phyloP scores from a whole-genome alignment of 2,113 vertebrate genomes.

The Hydrolagus affinis region DNA sequence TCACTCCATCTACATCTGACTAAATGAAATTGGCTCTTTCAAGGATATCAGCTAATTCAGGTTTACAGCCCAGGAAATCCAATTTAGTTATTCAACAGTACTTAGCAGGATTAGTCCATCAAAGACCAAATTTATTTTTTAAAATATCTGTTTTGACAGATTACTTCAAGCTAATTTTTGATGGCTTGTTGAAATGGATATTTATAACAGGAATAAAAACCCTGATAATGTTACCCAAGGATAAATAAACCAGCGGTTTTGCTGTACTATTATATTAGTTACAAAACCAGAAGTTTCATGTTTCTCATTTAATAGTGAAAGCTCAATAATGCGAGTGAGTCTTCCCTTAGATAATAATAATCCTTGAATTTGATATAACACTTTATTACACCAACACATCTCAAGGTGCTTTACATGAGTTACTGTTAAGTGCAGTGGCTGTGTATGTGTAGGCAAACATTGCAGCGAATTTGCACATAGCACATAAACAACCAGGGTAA shows the following conservation, averaged over 20 bases:
- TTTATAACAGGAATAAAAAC: constrained; percentile 6
- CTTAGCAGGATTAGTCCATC: background rate
- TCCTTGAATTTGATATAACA: too few species aligned
- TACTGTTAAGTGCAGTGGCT: too few species aligned
- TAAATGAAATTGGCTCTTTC: background rate
- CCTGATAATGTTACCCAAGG: too few species aligned
- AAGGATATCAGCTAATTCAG: background rate
- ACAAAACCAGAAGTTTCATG: background rate
- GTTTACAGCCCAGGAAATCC: background rate
- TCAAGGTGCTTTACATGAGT: too few species aligned
- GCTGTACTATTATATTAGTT: background rate
- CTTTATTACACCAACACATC: too few species aligned
- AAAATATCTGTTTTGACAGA: background rate
- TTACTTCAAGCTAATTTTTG: background rate
- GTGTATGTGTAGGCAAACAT: too few species aligned
- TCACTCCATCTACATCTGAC: background rate
- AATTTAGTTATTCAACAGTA: background rate
- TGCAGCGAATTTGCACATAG: too few species aligned
- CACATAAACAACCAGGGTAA: too few species aligned
- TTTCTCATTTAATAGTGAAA: too few species aligned
- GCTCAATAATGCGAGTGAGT: too few species aligned
- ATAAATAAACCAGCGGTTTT: too few species aligned
- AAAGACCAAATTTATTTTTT: constrained; percentile 20
- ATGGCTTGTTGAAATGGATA: background rate
- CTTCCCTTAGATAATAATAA: too few species aligned